Evolutionary conservation across 2,113 vertebrate species (phyloP).

Genomic region (Carassius carassius): DNA sequence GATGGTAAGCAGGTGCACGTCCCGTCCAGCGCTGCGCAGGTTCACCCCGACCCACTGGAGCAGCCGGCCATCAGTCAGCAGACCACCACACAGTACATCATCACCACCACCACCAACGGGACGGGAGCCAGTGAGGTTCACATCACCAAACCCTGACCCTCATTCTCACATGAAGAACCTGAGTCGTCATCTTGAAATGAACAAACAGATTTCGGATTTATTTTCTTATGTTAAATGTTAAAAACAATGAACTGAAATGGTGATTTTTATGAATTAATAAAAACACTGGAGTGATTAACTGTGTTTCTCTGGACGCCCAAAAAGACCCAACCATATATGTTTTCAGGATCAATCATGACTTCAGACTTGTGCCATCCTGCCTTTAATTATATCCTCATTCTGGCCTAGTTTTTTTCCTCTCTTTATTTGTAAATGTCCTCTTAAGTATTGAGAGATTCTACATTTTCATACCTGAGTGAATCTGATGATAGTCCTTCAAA

Average conservation of each 20-base stretch:
- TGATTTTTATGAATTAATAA: slow-evolving; percentile 5
- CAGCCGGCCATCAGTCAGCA: slow-evolving; percentile 75
- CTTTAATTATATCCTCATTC: background rate
- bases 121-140: slow-evolving; percentile 83
- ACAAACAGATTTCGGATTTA: background rate
- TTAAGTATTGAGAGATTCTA: background rate
- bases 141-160: slow-evolving; percentile 84
- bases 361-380: background rate
- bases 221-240: slow-evolving; percentile 1
- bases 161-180: background rate
- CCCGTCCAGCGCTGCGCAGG: slow-evolving; percentile 69
- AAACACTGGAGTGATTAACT: slow-evolving; percentile 12
- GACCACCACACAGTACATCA: slow-evolving; percentile 91
- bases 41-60: slow-evolving; percentile 80
- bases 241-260: background rate
- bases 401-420: background rate
- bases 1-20: slow-evolving; percentile 81
- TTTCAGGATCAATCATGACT: background rate
- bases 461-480: background rate
- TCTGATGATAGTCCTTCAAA: background rate
- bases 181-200: too few species aligned
- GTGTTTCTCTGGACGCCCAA: slow-evolving; percentile 10
- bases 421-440: background rate
- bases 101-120: slow-evolving; percentile 88
- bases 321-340: background rate